Evolutionary conservation across 35 echinoderm and acorn worm genomes (phyloP), one percentile per base, ranked within the genome.

Genomic region (Nesometra sesokonis): DNA sequence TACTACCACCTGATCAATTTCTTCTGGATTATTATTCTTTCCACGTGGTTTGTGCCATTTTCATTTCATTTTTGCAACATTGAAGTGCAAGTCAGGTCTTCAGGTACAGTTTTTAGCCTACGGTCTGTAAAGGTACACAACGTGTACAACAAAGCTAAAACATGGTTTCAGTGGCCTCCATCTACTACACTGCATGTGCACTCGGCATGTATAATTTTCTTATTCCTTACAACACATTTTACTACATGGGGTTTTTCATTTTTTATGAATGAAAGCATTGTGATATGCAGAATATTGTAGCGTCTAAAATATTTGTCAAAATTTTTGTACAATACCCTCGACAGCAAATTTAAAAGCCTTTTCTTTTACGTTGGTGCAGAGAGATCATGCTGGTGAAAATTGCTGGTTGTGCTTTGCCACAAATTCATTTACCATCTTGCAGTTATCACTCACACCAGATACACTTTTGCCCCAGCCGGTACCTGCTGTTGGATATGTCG

Each of bases 281-380:
- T 3, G 31, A 13, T 32, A 32, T 82, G 35, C 80, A 82, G 80
- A 32, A 82, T 34, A 82, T 34, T 31, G 80, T 82, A n/a, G n/a
- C n/a, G n/a, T 35, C 80, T 82, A 7, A 82, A 0, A 32, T 31
- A 27, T 35, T 31, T 82, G 80, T 82, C 32, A 82, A 82, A 82
- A 82, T 82, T 11, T 82, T 82, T 13, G 80, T 32, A 32, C 80
- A 82, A 32, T 82, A 82, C 11, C 80, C 13, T 82, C 80, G 34
- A 82, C 80, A 32, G 80, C 80, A 82, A 82, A 82, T 34, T 82
- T 82, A 7, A 35, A 82, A 32, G 80, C 80, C 35, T 82, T 82
- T 13, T 9, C 80, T 35, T 35, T 82, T 31, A 82, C 80, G 34
- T 82, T 8, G 80, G 80, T 82, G 80, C 80, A 82, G 80, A 82